These are phyloP conservation scores for Patiria pectinifera DNA, from an alignment of 53 echinoderm and acorn worm species.

Conservation along the genomic window DNA sequence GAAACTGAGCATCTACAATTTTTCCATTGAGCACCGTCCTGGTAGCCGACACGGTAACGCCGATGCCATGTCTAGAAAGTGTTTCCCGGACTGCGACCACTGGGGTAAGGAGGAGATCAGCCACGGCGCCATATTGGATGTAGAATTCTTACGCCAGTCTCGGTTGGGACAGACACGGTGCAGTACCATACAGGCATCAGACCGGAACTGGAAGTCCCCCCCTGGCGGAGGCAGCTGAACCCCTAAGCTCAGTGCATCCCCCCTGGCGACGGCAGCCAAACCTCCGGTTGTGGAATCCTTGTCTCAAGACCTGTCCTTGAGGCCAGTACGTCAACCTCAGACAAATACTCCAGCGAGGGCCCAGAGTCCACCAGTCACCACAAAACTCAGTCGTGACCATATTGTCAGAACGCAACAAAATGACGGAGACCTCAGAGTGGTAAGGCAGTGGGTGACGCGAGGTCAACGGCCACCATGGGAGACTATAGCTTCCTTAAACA, in stretches of 20 bases:
- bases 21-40: constrained; percentile 1
- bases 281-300: background rate
- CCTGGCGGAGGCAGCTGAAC: background rate
- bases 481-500: background rate
- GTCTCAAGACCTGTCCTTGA: background rate
- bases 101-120: too few relatives aligned
- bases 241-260: background rate
- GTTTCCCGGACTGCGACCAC: constrained; percentile 13
- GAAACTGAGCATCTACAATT: too few relatives aligned
- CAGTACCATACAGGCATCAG: too few relatives aligned
- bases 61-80: background rate
- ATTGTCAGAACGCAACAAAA: background rate
- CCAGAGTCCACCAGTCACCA: background rate
- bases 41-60: background rate
- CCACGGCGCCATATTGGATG: too few relatives aligned
- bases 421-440: background rate
- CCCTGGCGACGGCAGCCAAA: background rate
- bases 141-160: too few relatives aligned
- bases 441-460: background rate
- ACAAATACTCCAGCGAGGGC: background rate
- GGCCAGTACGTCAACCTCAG: background rate
- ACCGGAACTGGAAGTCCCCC: background rate
- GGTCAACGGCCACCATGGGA: background rate
- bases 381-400: background rate
- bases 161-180: background rate